A percentile compares a stretch with the other conserved stretches of the same genome.
phyloP scores from a whole-genome alignment of 1,140 invertebrate species.

The Druon quercuslanigerum region DNA sequence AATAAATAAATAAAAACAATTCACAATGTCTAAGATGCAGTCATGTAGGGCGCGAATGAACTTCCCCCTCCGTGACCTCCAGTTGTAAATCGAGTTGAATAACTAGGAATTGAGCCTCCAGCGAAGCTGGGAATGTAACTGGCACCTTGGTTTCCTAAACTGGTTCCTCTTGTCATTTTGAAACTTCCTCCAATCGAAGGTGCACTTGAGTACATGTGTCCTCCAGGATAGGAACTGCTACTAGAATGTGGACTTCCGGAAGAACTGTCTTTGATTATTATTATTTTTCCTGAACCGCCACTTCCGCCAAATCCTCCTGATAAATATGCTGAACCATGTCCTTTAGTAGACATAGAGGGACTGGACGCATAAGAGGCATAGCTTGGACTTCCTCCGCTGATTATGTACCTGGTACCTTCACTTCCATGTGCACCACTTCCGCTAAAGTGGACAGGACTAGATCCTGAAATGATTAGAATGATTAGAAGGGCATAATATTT shows the following conservation, averaged over 20 bases:
- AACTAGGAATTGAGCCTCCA: slow-evolving; percentile 1
- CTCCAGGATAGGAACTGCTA: slow-evolving; percentile 18
- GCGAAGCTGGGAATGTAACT: slow-evolving; percentile 9
- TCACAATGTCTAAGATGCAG: not conserved
- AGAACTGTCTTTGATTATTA: slow-evolving; percentile 35
- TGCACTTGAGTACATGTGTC: slow-evolving; percentile 35
- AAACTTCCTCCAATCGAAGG: slow-evolving; percentile 5
- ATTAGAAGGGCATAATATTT: not conserved
- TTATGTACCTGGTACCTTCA: slow-evolving; percentile 2
- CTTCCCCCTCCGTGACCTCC: not conserved
- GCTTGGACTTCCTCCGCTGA: slow-evolving; percentile 32
- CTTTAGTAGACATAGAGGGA: slow-evolving; percentile 1
- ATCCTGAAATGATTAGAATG: not conserved
- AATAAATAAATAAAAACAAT: not conserved
- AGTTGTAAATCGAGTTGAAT: slow-evolving; percentile 5
- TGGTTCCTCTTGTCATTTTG: not conserved
- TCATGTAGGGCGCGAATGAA: not conserved
- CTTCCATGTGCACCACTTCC: not conserved
- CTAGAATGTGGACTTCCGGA: slow-evolving; percentile 44
- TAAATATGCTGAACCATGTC: slow-evolving; percentile 5
- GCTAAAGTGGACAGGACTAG: not conserved
- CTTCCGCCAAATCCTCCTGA: not conserved
- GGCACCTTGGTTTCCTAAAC: not conserved
- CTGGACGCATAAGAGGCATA: slow-evolving; percentile 41
- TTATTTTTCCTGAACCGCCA: slow-evolving; percentile 1